These are phyloP conservation scores for Aplysia californica DNA, from an alignment of 1,140 invertebrate genomes.

Conservation along the genomic window DNA sequence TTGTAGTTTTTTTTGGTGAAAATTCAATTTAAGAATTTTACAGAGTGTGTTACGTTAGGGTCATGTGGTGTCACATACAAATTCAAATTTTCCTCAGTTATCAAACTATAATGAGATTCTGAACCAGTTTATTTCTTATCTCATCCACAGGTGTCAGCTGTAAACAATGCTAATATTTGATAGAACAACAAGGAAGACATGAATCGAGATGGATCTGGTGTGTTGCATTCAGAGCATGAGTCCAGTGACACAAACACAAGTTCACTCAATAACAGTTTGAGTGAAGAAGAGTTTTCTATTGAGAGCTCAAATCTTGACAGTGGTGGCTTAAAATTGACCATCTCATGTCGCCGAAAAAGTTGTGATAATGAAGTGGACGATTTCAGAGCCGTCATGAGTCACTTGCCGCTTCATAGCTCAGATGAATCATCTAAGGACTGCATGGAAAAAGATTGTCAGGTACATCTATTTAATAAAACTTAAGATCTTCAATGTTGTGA, in stretches of 20 bases:
- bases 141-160: too few relatives aligned
- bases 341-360: slow-evolving; percentile 15
- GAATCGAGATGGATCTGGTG: slow-evolving; percentile 5
- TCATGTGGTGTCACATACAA: too few relatives aligned
- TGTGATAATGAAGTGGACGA: slow-evolving; percentile 21
- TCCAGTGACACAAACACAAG: not conserved
- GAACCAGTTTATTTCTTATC: too few relatives aligned
- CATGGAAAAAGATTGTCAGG: not conserved
- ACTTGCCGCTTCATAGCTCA: slow-evolving; percentile 1
- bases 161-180: too few relatives aligned
- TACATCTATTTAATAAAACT: not conserved
- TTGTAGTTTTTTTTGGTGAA: too few relatives aligned
- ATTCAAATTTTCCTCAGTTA: too few relatives aligned
- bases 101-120: too few relatives aligned
- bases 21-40: too few relatives aligned
- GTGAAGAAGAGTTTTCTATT: slow-evolving; percentile 3
- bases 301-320: slow-evolving; percentile 9
- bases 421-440: not conserved
- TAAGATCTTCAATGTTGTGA: not conserved
- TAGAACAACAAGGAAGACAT: slow-evolving; percentile 3
- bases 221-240: not conserved
- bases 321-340: slow-evolving; percentile 23
- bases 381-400: slow-evolving; percentile 3
- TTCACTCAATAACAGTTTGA: slow-evolving; percentile 5
- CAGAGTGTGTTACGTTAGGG: too few relatives aligned